These are phyloP conservation scores for Stenodera caucasica DNA, from an alignment of 2,888 invertebrate species.

Conservation along the genomic window DNA sequence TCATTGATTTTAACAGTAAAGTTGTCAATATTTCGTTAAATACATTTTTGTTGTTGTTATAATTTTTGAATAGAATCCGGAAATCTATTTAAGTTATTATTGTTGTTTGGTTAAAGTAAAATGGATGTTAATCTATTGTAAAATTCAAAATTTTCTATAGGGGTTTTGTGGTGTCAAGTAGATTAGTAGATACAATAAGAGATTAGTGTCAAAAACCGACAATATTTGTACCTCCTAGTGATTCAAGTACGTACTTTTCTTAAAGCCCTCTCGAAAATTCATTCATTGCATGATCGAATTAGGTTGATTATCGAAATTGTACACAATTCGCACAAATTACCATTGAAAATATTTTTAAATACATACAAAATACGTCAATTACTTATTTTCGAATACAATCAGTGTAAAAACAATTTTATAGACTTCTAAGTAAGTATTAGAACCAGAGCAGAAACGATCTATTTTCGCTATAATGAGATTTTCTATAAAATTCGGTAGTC, in stretches of 20 bases:
- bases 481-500: no score
- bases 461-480: no score
- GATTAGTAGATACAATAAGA: constrained; percentile 32
- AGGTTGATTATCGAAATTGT: constrained; percentile 11
- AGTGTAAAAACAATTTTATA: no score
- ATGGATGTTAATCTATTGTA: constrained; percentile 14
- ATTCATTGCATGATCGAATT: constrained; percentile 28
- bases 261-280: constrained; percentile 22
- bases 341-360: neutral
- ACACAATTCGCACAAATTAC: neutral
- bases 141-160: constrained; percentile 32
- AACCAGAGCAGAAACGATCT: no score
- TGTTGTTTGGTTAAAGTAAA: constrained; percentile 10
- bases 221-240: constrained; percentile 34
- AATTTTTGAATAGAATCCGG: constrained; percentile 12
- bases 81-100: constrained; percentile 25
- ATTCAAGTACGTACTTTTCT: constrained; percentile 26
- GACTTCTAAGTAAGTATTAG: no score
- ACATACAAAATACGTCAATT: neutral
- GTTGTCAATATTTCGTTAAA: neutral
- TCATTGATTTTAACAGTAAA: no score
- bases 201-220: constrained; percentile 29
- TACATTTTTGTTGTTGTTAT: neutral
- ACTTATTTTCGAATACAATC: no score
- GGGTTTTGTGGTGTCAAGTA: constrained; percentile 31